These are phyloP conservation scores for Synanceia verrucosa DNA, from an alignment of 2,797 vertebrate species.

Conservation along the genomic window DNA sequence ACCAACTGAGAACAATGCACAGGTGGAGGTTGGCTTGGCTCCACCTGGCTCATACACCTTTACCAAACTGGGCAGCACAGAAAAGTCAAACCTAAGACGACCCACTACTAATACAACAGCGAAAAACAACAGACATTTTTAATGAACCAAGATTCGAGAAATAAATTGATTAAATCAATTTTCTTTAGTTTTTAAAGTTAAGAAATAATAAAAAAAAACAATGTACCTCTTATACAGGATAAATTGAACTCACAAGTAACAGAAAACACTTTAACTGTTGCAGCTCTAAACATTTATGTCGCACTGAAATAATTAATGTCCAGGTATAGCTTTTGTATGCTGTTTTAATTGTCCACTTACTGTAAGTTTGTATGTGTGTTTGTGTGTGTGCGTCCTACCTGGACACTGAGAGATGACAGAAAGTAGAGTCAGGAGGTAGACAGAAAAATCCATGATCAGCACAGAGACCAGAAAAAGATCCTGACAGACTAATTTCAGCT, in stretches of 20 bases:
- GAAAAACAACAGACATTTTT: background rate
- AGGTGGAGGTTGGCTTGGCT: constrained; percentile 60
- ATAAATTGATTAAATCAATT: background rate
- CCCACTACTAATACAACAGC: background rate
- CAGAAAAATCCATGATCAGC: constrained; percentile 72
- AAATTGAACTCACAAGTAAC: background rate
- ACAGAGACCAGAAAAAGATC: constrained; percentile 24
- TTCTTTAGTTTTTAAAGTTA: background rate
- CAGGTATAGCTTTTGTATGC: background rate
- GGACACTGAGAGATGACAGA: constrained; percentile 63
- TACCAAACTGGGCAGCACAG: constrained; percentile 1
- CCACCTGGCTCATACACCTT: constrained; percentile 60
- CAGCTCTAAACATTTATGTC: background rate
- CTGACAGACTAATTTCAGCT: constrained; percentile 31
- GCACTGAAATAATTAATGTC: background rate
- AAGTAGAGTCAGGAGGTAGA: constrained; percentile 66
- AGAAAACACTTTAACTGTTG: background rate
- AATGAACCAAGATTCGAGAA: background rate
- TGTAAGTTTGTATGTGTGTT: background rate
- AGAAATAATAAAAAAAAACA: background rate
- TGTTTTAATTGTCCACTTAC: background rate
- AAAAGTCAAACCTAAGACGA: constrained; percentile 23
- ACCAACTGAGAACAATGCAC: constrained; percentile 73
- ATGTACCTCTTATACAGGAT: background rate
- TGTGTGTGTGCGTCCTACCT: constrained; percentile 70